Percentiles rank a stretch among this genome's conserved stretches.
These are phyloP conservation scores for Calcarius lapponicus DNA, from an alignment of 2,797 vertebrate genomes.

Conservation along the genomic window DNA sequence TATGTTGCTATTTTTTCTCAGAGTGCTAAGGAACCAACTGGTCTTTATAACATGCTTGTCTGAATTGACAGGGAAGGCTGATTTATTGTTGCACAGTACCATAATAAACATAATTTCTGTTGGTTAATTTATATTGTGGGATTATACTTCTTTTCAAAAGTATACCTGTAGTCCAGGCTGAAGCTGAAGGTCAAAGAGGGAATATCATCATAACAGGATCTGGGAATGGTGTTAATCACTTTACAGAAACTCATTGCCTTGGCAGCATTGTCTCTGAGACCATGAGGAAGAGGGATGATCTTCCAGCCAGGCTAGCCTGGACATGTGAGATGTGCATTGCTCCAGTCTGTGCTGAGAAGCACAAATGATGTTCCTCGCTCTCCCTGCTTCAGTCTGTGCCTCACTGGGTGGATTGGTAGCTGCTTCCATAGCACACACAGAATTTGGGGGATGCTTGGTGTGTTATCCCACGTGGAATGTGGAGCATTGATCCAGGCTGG, in stretches of 20 bases:
- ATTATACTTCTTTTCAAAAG: neutral
- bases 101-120: neutral
- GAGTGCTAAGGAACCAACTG: neutral
- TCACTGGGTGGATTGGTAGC: rapidly evolving
- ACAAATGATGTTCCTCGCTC: neutral
- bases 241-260: neutral
- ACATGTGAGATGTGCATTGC: neutral
- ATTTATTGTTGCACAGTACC: neutral
- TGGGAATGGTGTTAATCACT: neutral
- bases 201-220: neutral
- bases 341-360: neutral
- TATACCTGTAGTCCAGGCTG: rapidly evolving
- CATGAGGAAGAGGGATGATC: neutral
- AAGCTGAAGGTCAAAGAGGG: neutral
- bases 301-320: neutral
- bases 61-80: neutral
- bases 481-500: neutral
- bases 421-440: rapidly evolving
- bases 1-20: neutral
- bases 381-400: rapidly evolving
- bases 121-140: neutral
- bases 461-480: neutral
- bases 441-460: rapidly evolving
- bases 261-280: neutral
- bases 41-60: neutral